Evolutionary conservation across 2,797 vertebrate genomes (phyloP), one percentile per base, ranked within the genome.

Genomic region (Sebastolobus altivelis): DNA sequence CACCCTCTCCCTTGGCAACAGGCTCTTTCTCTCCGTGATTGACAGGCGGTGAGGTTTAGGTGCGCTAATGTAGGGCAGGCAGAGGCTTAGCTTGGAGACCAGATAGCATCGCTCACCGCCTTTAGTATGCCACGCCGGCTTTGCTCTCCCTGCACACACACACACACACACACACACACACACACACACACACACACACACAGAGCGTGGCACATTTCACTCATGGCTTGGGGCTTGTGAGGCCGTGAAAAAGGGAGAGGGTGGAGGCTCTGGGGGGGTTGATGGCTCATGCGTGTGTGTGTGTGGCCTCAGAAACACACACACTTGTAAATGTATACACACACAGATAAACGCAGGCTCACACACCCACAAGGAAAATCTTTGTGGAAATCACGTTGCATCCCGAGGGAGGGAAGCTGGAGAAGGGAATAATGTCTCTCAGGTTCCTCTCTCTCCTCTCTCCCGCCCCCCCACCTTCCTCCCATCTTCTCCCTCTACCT

Each of bases 1-100:
- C 89, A 88, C 87, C 89, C 72, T 90, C 82, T 92, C 90, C 88
- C 88, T 87, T 83, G 83, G 90, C 90, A 89, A 91, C 90, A 88
- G 85, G 86, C 88, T 87, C 83, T 91, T 88, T 92, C 82, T 88
- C 72, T 12, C 33, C 1, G 27, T 95, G 95, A 95, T 90, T 96
- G 95, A 95, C 94, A 95, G 94, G 81, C 84, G 72, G 79, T 58
- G 84, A 89, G 90, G 89, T 93, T 94, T 93, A 90, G 94, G 89
- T 90, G 91, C 91, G 87, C 90, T 95, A 95, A 95, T 95, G 91
- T 93, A 94, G 94, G 91, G 86, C 93, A 93, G 91, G 92, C 94
- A 87, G 91, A 84, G 88, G 89, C 93, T 94, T 95, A 91, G 91
- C 88, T 81, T 25, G 13, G 88, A 93, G 92, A 93, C 81, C 90